These are phyloP conservation scores for rat (Rattus norvegicus) DNA, from an alignment of 2,113 vertebrate genomes.

Conservation along the genomic window DNA sequence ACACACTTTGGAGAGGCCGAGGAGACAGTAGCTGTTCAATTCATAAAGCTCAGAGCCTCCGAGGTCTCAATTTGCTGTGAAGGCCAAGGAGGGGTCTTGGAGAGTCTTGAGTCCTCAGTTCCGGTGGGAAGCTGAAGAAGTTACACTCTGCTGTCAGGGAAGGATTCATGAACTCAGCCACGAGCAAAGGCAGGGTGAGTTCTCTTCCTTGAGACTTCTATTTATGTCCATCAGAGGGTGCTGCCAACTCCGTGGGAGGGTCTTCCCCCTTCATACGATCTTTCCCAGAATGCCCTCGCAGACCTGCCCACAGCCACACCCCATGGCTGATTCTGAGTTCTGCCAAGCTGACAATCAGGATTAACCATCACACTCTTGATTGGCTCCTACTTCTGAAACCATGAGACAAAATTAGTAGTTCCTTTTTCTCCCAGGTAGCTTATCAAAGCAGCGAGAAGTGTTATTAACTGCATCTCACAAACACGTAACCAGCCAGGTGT, in stretches of 20 bases:
- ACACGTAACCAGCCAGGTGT: no score
- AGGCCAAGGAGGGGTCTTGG: neutral
- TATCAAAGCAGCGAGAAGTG: neutral
- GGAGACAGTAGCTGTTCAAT: neutral
- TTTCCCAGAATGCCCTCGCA: neutral
- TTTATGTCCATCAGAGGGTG: neutral
- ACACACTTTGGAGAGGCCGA: rapidly evolving
- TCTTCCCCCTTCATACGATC: neutral
- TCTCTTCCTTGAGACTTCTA: neutral
- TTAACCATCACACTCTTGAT: neutral
- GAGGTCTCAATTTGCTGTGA: no score
- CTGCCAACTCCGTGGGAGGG: no score
- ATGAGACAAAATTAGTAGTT: neutral
- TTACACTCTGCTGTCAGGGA: neutral
- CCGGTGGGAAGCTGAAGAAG: neutral
- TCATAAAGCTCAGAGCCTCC: neutral
- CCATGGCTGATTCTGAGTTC: neutral
- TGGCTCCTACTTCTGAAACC: neutral
- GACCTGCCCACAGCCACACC: neutral
- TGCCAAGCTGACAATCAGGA: neutral
- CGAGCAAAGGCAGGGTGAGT: neutral
- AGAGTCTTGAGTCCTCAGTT: neutral
- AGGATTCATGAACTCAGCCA: no score
- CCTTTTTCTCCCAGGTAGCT: no score
- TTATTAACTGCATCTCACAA: neutral